Evolutionary conservation across 2,888 invertebrate genomes (phyloP), one percentile per base, ranked within the genome.

Genomic region (Phrixothrix hirtus): DNA sequence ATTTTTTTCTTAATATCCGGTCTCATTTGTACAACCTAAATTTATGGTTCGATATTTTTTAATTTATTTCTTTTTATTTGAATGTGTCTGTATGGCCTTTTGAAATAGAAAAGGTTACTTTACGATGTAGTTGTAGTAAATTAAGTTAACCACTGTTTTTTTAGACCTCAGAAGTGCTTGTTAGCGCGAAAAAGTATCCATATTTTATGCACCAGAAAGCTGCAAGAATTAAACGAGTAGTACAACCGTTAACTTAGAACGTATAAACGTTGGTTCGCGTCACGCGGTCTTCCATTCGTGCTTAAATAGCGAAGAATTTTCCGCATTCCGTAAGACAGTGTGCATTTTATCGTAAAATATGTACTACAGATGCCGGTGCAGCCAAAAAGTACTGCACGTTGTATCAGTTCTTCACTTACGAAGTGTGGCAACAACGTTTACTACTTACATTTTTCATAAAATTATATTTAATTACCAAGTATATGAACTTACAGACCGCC

Each of bases 261-360:
- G 48, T 48, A 53, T 47, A 47, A 52, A 53, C 41, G 43, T 11
- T 37, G 42, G 59, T 53, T 58, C 58, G 58, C 57, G 57, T 58
- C 60, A 60, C 60, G 60, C 59, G 46, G 59, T 57, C 59, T 58
- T 58, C 57, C 47, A 55, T 53, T 59, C 59, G 61, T 61, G 57
- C 54, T 51, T 59, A 51, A 58, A 52, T 56, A 48, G 60, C 52
- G 45, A 54, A 43, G 55, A 59, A 49, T 55, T 60, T 59, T 61
- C 61, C 61, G 61, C 61, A 61, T 61, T 61, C 61, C 55, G 46
- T 21, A 49, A 42, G 36, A 50, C 46, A 17, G 51, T 50, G 44
- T 55, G 50, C 55, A 49, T 49, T 49, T 47, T 48, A 31, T 37
- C 13, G 38, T 46, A 41, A 42, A 46, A 52, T 52, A 52, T 52